phyloP scores from a whole-genome alignment of 2,888 invertebrate genomes.

The Lordiphosa andalusiaca region DNA sequence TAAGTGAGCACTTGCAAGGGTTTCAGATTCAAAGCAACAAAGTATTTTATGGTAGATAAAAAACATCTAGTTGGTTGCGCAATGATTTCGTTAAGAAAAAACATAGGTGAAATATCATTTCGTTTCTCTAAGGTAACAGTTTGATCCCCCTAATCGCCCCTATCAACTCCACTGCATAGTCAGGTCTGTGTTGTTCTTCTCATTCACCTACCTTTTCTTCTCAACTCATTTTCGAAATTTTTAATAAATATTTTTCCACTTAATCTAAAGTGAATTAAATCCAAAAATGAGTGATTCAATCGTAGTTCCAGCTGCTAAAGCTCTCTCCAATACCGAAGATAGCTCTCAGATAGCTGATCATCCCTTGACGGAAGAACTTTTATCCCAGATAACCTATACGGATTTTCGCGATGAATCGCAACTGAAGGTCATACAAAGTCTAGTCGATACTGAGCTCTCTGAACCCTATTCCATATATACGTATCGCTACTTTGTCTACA shows the following conservation, averaged over 20 bases:
- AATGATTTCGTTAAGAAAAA: no score
- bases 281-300: neutral
- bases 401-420: slow-evolving; percentile 40
- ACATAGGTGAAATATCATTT: no score
- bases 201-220: neutral
- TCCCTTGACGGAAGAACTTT: slow-evolving; percentile 74
- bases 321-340: neutral
- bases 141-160: no score
- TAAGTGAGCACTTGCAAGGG: no score
- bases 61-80: no score
- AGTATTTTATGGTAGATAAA: no score
- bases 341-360: neutral
- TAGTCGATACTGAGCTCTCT: slow-evolving; percentile 50
- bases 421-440: slow-evolving; percentile 28
- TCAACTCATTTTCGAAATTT: neutral
- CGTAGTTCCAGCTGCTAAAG: neutral
- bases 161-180: no score
- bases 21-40: no score
- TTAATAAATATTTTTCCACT: neutral
- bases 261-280: neutral
- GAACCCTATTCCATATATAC: slow-evolving; percentile 66
- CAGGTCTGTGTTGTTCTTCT: no score
- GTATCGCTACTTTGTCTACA: slow-evolving; percentile 63
- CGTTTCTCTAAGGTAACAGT: no score
- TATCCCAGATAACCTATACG: slow-evolving; percentile 75